Base-by-base conservation (phyloP, 2,797 vertebrate species). In the Nannoperca obscura region DNA sequence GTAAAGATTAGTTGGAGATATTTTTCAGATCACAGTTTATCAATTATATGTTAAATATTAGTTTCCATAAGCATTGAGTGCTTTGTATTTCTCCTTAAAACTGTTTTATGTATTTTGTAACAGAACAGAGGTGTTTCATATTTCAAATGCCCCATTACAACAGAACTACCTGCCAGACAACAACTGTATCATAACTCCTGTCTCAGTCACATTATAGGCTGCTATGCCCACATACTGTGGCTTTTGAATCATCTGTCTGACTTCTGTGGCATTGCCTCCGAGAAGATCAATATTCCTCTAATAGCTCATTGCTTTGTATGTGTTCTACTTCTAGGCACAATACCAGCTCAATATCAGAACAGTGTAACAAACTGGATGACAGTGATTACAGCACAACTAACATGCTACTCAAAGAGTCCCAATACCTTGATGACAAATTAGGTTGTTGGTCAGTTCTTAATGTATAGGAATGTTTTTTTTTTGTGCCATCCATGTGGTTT, bases 281-380 rank as follows among this genome's bases (percentile, higher is more conserved):
- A 44, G 63, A 50, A 53, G 78, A 90, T 91, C 89, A 80, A 92
- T 92, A 92, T 78, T 76, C 58, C 80, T 75, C 81, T 85, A 86
- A 91, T 67, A 86, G 84, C 64, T 64, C 71, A 68, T 78, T 84
- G 69, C 82, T 88, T 57, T 74, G 76, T 81, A 66, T 81, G 78
- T 72, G 75, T 81, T 76, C 63, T 69, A 66, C 70, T 83, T 76
- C 77, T 55, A 62, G 88, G 87, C 86, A 81, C 58, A 50, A 54
- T 47, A 75, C 83, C 84, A 88, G 71, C 64, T 80, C 57, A 3
- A 78, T 82, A 82, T 78, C 58, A 69, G 71, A 79, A 54, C 78
- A 77, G 74, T 15, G 64, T n/a, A 71, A 60, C 62, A 50, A 81
- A 78, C 47, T 46, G 76, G 62, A 71, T 44, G 44, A 62, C 67